Percentiles rank a stretch among this genome's conserved stretches.
phyloP scores from a whole-genome alignment of 2,797 vertebrate species.

The Steatocranus sp. region DNA sequence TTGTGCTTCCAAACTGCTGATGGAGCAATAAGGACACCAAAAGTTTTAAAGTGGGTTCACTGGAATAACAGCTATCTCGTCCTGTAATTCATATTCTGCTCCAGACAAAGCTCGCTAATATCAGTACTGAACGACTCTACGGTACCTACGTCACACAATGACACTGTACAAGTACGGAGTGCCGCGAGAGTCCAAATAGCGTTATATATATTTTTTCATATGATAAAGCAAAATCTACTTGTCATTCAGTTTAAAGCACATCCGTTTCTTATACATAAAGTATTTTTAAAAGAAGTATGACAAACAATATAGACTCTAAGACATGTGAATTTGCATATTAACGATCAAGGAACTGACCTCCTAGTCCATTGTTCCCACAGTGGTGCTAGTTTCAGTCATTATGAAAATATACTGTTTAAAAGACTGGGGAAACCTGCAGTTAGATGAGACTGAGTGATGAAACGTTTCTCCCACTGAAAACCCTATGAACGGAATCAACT shows the following conservation, averaged over 20 bases:
- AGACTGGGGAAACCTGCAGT: background rate
- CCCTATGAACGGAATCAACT: background rate
- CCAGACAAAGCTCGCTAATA: slow-evolving; percentile 38
- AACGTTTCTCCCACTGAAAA: background rate
- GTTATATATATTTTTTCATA: background rate
- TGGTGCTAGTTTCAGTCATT: background rate
- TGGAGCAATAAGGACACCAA: background rate
- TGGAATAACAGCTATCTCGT: slow-evolving; percentile 23
- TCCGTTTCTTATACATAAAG: no score
- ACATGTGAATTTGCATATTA: background rate
- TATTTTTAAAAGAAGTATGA: background rate
- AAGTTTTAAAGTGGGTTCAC: background rate
- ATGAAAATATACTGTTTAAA: background rate
- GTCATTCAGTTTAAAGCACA: background rate
- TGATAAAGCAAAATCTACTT: background rate
- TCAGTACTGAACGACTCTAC: slow-evolving; percentile 4
- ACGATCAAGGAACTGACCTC: background rate
- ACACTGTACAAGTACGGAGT: slow-evolving; percentile 11
- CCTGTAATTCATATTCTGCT: slow-evolving; percentile 29
- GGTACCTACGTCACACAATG: slow-evolving; percentile 33
- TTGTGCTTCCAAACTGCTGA: slow-evolving; percentile 50
- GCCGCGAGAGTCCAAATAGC: slow-evolving; percentile 19
- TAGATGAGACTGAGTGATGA: background rate
- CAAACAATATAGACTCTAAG: background rate
- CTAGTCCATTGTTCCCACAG: background rate